A percentile compares a stretch with the other conserved stretches of the same genome.
Conservation (phyloP, 1,140 invertebrate species). For the Megalopta genalis region DNA sequence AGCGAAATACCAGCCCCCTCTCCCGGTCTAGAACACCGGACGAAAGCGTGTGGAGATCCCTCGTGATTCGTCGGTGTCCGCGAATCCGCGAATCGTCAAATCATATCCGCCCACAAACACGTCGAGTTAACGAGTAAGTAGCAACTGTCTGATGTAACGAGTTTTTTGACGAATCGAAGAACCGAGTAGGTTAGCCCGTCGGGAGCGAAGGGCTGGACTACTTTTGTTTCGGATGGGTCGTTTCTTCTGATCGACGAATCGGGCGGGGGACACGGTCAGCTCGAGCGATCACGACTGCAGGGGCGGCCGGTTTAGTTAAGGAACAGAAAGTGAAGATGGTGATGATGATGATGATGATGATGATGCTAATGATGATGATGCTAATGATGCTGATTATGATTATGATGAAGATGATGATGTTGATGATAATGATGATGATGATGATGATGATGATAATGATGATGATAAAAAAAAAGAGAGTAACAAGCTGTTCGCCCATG, state of each 20-base stretch:
- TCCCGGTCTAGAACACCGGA: no score
- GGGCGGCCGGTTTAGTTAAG: conserved; percentile 66
- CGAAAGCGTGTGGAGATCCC: no score
- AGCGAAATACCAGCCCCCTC: no score
- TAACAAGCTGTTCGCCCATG: conserved; percentile 66
- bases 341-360: conserved; percentile 22
- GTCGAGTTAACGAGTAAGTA: conserved; percentile 30
- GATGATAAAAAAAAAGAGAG: conserved; percentile 39
- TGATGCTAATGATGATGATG: conserved; percentile 11
- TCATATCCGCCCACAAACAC: conserved; percentile 43
- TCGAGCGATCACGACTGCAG: conserved; percentile 52
- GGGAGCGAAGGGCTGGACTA: not conserved
- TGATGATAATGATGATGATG: conserved; percentile 14
- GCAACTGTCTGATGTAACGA: not conserved
- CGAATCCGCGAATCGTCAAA: conserved; percentile 17
- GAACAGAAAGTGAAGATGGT: conserved; percentile 42
- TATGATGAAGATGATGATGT: no score
- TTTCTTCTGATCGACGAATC: conserved; percentile 30
- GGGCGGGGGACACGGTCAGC: conserved; percentile 23
- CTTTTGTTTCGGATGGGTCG: conserved; percentile 38
- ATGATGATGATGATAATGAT: conserved; percentile 20
- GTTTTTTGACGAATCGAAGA: conserved; percentile 17
- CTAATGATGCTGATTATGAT: conserved; percentile 27
- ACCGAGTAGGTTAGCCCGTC: not conserved
- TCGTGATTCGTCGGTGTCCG: no score